Conservation (phyloP, 2,888 invertebrate species). For the Ophion ventricosus region DNA sequence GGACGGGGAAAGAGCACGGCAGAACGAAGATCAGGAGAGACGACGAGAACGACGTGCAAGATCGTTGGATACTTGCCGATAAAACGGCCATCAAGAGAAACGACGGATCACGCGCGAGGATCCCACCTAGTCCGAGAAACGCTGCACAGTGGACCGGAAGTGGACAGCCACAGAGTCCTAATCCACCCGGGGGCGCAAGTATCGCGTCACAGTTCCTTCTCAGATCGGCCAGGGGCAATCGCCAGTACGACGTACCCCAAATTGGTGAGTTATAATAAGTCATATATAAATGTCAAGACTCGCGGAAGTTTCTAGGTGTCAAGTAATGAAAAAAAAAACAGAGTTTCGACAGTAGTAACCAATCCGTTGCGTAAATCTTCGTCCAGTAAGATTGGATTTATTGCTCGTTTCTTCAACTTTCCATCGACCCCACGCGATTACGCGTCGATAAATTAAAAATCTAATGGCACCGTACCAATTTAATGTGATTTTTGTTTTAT, state of each 20-base stretch:
- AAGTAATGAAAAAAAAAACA: too few species aligned
- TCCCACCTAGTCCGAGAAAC: constrained; percentile 82
- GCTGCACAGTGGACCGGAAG: constrained; percentile 84
- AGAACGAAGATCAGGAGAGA: constrained; percentile 19
- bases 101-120: constrained; percentile 70
- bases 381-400: too few species aligned
- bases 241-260: constrained; percentile 94
- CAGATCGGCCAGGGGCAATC: constrained; percentile 87
- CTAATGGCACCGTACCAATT: too few species aligned
- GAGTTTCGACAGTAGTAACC: too few species aligned
- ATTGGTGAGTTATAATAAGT: constrained; percentile 86
- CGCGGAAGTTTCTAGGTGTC: too few species aligned
- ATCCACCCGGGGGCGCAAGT: constrained; percentile 79
- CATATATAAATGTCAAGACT: too few species aligned
- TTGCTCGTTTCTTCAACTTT: too few species aligned
- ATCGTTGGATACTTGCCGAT: constrained; percentile 25
- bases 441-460: too few species aligned
- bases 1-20: background rate
- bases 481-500: too few species aligned
- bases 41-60: constrained; percentile 48
- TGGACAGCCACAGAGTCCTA: constrained; percentile 72
- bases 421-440: too few species aligned
- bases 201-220: constrained; percentile 91
- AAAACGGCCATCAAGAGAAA: constrained; percentile 41
- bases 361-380: too few species aligned